Base-by-base conservation (phyloP, 37 sponge, comb jelly and placozoan genomes). In the Petrosia ficiformis region DNA sequence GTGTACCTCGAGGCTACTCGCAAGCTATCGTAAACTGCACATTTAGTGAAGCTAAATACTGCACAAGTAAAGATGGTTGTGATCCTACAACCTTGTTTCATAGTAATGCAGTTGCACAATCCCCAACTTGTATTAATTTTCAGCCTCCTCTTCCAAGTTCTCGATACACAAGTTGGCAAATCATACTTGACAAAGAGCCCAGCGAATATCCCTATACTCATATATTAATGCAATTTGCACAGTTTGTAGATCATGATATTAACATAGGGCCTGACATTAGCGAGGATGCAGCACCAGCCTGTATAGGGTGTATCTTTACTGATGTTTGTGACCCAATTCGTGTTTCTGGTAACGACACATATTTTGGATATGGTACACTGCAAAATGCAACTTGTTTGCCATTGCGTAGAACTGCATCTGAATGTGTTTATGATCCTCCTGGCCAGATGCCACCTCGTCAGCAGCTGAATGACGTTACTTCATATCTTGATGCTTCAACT, bases 171-270 rank as follows among this genome's bases (percentile, higher is more conserved):
- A 81, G 76, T 41, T 74, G 69, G 61, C 65, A 69, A 28, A 1
- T 94, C 1, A 16, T 94, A 59, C 77, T 48, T 0, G 75, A 73
- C 25, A 2, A 70, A 39, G 33, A 32, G 25, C 28, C 33, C 21
- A 70, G 67, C 60, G 68, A 65, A 16, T 16, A 21, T 3, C 26
- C 14, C 26, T 33, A 68, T 71, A 83, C 84, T 29, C 80, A 79
- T 67, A 83, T 91, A 76, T 54, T 91, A 29, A 91, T 91, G 92
- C 92, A 91, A 39, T 91, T 84, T 84, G 89, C 76, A 2, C 92
- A 91, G 76, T 91, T 83, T 32, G 60, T 91, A 21, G 89, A 87
- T 40, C 89, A 87, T 65, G 92, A 91, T 56, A 57, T 95, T 8
- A 72, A 65, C 48, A 78, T 82, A 3, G 63, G 87, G 1, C 93